Base-by-base conservation (phyloP, 2,888 invertebrate genomes). In the Phalera bucephala region DNA sequence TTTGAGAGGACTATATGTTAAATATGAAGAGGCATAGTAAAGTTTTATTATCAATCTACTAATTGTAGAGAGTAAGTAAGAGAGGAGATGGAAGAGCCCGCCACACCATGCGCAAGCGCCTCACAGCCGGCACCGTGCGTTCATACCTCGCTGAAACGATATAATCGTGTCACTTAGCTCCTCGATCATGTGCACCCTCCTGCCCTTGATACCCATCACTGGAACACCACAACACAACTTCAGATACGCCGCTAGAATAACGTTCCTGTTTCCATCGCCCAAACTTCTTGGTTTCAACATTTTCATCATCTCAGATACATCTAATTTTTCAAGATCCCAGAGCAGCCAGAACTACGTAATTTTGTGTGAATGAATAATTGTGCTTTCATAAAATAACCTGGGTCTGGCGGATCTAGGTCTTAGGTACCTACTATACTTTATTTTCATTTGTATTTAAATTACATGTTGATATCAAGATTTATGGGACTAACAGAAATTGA, bases 161-260 rank as follows among this genome's bases (percentile, higher is more conserved):
- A 98, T 98, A 89, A 98, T 97, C 82, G 98, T 98, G 92, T 97
- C 97, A 91, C 97, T 97, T 91, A 98, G 94, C 92, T 98, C 97
- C 93, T 98, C 98, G 90, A 98, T 98, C 95, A 98, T 97, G 92
- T 98, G 98, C 90, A 98, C 97, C 87, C 98, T 93, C 80, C 98
- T 94, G 85, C 98, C 98, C 92, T 97, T 97, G 94, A 98, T 97
- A 92, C 98, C 98, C 98, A 98, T 98, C 93, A 98, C 98, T 98
- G 93, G 72, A 92, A 91, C 87, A 90, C 85, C 88, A 88, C 73
- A 86, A 84, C 47, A 80, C 64, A 75, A 75, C 76, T 72, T 80
- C 69, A 80, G 63, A 64, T 44, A 56, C 55, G 56, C 67, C 62
- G 51, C 36, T 36, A 36, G 21, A 17, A 23, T 31, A 29, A 21